Conservation (phyloP, 2,888 invertebrate genomes). For the Pheosia gnoma region DNA sequence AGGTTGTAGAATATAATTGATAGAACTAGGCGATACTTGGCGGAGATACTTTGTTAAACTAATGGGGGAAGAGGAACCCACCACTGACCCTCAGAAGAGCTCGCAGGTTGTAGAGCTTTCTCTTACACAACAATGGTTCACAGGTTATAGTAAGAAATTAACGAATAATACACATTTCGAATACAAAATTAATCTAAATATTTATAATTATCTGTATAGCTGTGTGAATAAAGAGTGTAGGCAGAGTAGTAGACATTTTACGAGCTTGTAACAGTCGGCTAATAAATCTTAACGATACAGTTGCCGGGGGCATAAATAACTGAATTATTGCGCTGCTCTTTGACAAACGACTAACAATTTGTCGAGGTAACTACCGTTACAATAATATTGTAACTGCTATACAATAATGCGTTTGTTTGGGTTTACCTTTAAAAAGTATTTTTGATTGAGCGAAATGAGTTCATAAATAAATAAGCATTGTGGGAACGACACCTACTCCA, state of each 20-base stretch:
- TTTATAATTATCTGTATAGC: not conserved
- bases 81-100: too few species aligned
- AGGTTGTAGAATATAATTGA: too few species aligned
- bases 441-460: not conserved
- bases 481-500: too few species aligned
- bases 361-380: constrained; percentile 48
- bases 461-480: too few species aligned
- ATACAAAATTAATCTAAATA: too few species aligned
- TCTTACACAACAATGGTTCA: too few species aligned
- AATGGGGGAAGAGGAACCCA: too few species aligned
- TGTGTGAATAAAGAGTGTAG: not conserved
- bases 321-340: constrained; percentile 72
- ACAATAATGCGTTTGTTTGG: not conserved
- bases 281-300: constrained; percentile 60
- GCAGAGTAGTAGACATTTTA: not conserved
- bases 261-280: constrained; percentile 22
- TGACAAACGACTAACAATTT: constrained; percentile 73
- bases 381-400: constrained; percentile 27
- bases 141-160: too few species aligned
- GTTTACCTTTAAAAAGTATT: not conserved
- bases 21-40: too few species aligned
- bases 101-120: too few species aligned
- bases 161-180: too few species aligned
- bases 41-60: too few species aligned
- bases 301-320: constrained; percentile 73